These are phyloP conservation scores for Homarus americanus DNA, from an alignment of 1,140 invertebrate genomes.

Conservation along the genomic window DNA sequence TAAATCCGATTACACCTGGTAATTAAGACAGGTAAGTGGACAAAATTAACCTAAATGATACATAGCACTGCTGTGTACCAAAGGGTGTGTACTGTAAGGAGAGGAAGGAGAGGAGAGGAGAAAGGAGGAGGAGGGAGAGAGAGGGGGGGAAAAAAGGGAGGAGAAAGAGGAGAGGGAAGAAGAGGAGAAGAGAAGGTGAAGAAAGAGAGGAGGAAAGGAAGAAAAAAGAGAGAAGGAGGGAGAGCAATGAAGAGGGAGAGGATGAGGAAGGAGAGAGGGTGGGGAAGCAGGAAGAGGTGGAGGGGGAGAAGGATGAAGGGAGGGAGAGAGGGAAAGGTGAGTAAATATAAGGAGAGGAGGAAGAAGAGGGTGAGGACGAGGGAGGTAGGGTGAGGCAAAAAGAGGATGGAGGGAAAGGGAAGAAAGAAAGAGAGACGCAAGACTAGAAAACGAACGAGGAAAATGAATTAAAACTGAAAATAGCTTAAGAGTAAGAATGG, in stretches of 20 bases:
- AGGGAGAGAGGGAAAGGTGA: too few species aligned
- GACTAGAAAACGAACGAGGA: too few species aligned
- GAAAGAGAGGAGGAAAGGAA: neutral
- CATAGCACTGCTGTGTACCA: neutral
- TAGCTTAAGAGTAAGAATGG: neutral
- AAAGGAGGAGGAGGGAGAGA: neutral
- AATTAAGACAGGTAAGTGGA: slow-evolving; percentile 12
- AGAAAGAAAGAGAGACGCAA: too few species aligned
- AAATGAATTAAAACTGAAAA: too few species aligned
- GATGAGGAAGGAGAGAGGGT: neutral
- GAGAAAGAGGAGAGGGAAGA: neutral
- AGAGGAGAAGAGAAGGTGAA: neutral
- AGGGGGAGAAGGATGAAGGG: neutral
- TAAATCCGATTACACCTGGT: slow-evolving; percentile 12
- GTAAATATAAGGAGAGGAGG: too few species aligned
- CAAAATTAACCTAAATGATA: slow-evolving; percentile 6
- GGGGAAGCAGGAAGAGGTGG: too few species aligned
- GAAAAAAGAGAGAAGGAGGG: neutral
- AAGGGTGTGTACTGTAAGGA: neutral
- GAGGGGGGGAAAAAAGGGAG: neutral
- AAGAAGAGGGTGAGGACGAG: too few species aligned
- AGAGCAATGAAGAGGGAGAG: neutral
- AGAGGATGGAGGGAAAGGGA: neutral
- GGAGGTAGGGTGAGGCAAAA: neutral
- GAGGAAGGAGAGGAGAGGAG: neutral